Base-by-base conservation (phyloP, 2,797 vertebrate species). In the Tympanoctomys barrerae region DNA sequence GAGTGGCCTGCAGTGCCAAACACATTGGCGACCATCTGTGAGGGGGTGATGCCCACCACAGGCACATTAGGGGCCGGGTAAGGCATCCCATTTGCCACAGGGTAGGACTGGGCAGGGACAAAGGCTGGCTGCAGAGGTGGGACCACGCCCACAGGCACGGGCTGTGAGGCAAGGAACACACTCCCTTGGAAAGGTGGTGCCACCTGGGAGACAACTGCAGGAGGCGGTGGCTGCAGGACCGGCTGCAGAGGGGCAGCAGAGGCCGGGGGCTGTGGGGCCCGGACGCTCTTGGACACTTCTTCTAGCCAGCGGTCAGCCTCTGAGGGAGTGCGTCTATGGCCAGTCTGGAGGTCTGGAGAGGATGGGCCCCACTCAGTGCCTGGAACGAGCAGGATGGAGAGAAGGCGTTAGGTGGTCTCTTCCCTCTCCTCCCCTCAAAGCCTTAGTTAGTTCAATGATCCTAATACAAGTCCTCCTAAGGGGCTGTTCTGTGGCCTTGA, bases 271-370 rank as follows among this genome's bases (percentile, higher is more conserved):
- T 98, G 99, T 1, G 99, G 99, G 7, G 98, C 99, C 94, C 99
- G 98, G 87, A 99, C 98, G 8, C 99, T 99, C 98, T 99, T 99
- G 90, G 99, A 98, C 62, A 99, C 99, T 98, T 99, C 99, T 87
- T 99, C 99, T 95, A 99, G 98, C 99, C 99, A 99, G 87, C 99
- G 99, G 98, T 99, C 99, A 6, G 99, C 99, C 97, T 99, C 99
- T 0, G 99, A 99, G 0, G 99, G 99, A 0, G 99, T 99, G 73
- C 99, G 99, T 96, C 98, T 99, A 98, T 99, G 99, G 77, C 99
- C 99, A 36, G 98, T 97, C 75, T 98, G 98, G 96, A 98, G 98
- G 57, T 97, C 97, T 16, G 98, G 97, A 22, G 98, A 98, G 70
- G 98, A 97, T 14, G 98, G 97, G 97, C 97, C 97, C 98, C 98